Evolutionary conservation across 2,888 invertebrate genomes (phyloP).

Genomic region (Morpho achilles): DNA sequence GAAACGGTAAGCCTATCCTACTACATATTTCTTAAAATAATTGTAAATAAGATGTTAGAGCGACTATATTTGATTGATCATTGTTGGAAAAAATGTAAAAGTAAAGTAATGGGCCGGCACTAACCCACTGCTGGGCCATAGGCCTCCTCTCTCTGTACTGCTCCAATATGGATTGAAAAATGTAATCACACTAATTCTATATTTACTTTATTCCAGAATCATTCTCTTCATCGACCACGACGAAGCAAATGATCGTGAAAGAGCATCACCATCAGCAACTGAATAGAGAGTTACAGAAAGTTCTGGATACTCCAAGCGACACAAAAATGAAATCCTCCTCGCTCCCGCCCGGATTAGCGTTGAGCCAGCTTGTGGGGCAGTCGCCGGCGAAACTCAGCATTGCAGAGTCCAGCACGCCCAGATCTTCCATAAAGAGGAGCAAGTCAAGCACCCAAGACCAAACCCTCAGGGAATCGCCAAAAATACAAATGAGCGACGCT

Average conservation of each 20-base stretch:
- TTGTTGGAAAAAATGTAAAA: not conserved
- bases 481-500: constrained; percentile 40
- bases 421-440: constrained; percentile 71
- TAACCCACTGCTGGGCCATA: too few species aligned
- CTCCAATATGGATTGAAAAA: too few species aligned
- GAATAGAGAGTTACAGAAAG: constrained; percentile 61
- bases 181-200: too few species aligned
- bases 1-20: too few species aligned
- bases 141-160: too few species aligned
- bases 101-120: too few species aligned
- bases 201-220: constrained; percentile 57
- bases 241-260: constrained; percentile 64
- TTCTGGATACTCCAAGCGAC: constrained; percentile 66
- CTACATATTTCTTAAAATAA: too few species aligned
- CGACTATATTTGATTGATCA: not conserved
- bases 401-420: constrained; percentile 59
- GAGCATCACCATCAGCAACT: constrained; percentile 58
- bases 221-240: constrained; percentile 74
- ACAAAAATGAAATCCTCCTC: constrained; percentile 82
- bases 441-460: constrained; percentile 74
- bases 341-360: constrained; percentile 80
- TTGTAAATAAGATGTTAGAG: too few species aligned
- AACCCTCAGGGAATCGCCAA: constrained; percentile 56
- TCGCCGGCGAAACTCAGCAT: constrained; percentile 75
- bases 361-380: constrained; percentile 69